A percentile compares a stretch with the other conserved stretches of the same genome.
Evolutionary conservation across 2,113 vertebrate species (phyloP).

Genomic region (Oryzias woworae): DNA sequence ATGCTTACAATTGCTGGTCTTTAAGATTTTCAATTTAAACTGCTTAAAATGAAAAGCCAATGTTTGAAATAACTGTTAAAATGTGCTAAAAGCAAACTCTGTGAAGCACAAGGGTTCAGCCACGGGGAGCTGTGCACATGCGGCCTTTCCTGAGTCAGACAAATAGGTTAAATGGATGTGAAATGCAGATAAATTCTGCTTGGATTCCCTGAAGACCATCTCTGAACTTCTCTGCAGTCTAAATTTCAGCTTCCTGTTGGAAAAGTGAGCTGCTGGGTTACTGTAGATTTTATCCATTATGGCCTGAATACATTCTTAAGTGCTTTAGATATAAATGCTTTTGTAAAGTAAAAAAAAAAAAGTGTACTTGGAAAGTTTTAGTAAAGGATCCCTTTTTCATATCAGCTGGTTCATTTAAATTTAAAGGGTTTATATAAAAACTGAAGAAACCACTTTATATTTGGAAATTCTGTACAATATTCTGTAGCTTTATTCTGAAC

Average conservation of each 20-base stretch:
- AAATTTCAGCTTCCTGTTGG: slow-evolving; percentile 1
- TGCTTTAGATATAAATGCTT: slow-evolving; percentile 44
- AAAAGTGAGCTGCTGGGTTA: slow-evolving; percentile 13
- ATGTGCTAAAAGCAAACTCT: no score
- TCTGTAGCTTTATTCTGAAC: slow-evolving; percentile 47
- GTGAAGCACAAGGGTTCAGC: no score
- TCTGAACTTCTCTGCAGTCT: no score
- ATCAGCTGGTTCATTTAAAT: slow-evolving; percentile 32
- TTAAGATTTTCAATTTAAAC: no score
- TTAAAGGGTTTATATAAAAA: slow-evolving; percentile 18
- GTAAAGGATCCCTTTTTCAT: slow-evolving; percentile 58
- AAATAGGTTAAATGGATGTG: no score
- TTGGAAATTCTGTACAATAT: slow-evolving; percentile 44
- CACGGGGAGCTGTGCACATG: no score
- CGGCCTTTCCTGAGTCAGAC: no score
- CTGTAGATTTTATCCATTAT: slow-evolving; percentile 7
- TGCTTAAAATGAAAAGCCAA: no score
- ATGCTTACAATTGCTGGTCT: no score
- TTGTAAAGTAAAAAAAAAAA: slow-evolving; percentile 33
- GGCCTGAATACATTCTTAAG: slow-evolving; percentile 43
- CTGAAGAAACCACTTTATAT: slow-evolving; percentile 61
- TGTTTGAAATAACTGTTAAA: no score
- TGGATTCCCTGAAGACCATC: no score
- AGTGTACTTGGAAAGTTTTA: slow-evolving; percentile 38
- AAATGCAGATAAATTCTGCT: no score